Percentiles rank a stretch among this genome's conserved stretches.
phyloP scores from a whole-genome alignment of 2,888 invertebrate genomes.

The Drosophila mayaguana region DNA sequence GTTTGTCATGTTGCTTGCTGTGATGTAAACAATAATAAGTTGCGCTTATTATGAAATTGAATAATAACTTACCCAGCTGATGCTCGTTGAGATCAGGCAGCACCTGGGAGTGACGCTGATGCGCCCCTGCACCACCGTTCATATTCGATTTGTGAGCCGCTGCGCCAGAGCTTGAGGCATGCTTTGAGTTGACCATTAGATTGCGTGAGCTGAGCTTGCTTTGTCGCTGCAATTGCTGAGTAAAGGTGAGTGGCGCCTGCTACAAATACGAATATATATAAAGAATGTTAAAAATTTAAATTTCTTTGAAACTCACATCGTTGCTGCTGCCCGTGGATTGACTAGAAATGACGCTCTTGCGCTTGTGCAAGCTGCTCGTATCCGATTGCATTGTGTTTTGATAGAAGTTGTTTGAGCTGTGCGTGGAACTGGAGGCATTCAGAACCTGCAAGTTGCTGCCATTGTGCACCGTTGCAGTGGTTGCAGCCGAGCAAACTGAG shows the following conservation, averaged over 20 bases:
- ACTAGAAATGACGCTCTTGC: conserved; percentile 86
- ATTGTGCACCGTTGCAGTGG: conserved; percentile 81
- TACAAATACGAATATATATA: conserved; percentile 5
- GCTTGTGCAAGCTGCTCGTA: conserved; percentile 85
- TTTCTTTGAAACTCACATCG: conserved; percentile 76
- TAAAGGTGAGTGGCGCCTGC: conserved; percentile 92
- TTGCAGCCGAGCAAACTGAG: conserved; percentile 82
- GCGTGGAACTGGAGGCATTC: conserved; percentile 85
- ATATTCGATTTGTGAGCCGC: conserved; percentile 65
- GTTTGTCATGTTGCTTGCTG: conserved; percentile 79
- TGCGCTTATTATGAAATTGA: neutral
- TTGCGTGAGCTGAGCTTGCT: conserved; percentile 84
- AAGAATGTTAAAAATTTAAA: no score
- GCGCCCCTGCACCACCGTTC: conserved; percentile 68
- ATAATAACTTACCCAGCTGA: conserved; percentile 80
- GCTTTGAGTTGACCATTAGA: conserved; percentile 83
- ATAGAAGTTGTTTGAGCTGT: conserved; percentile 85
- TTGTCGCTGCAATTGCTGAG: conserved; percentile 93
- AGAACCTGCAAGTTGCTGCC: conserved; percentile 81
- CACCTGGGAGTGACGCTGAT: conserved; percentile 84
- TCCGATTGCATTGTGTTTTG: conserved; percentile 86
- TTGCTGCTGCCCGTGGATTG: conserved; percentile 86
- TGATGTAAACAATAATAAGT: neutral
- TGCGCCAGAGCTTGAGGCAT: conserved; percentile 65
- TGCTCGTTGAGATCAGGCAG: conserved; percentile 85